Conservation (phyloP, 2,797 vertebrate species). For the Siniperca obscura region DNA sequence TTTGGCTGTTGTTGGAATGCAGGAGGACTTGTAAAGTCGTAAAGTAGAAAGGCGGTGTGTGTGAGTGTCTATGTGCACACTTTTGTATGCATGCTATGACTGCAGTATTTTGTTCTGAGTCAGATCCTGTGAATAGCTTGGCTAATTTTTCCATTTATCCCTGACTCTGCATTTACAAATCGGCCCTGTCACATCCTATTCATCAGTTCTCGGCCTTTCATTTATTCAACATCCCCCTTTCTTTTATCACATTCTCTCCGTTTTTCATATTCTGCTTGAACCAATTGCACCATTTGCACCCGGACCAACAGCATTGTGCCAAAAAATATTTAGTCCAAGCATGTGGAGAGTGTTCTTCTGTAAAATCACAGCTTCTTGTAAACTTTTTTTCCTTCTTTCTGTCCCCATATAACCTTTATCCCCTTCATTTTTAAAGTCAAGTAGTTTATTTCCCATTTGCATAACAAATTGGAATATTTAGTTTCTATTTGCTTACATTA, state of each 20-base stretch:
- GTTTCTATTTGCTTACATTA: conserved; percentile 49
- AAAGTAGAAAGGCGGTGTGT: conserved; percentile 4
- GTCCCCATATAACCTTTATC: conserved; percentile 14
- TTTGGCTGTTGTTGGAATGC: conserved; percentile 14
- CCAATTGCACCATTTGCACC: conserved; percentile 27
- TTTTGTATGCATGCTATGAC: conserved; percentile 50
- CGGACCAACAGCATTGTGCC: neutral
- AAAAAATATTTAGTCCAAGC: neutral
- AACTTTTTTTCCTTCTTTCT: neutral
- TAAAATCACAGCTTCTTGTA: conserved; percentile 1
- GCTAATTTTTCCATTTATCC: conserved; percentile 74
- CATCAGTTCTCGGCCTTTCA: conserved; percentile 64
- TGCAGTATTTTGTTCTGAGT: conserved; percentile 73
- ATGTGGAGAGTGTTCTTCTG: neutral
- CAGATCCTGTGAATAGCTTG: conserved; percentile 71
- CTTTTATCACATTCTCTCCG: conserved; percentile 34
- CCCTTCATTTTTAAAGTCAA: conserved; percentile 16
- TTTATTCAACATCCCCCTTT: conserved; percentile 59
- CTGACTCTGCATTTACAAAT: conserved; percentile 73
- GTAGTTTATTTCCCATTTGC: conserved; percentile 29
- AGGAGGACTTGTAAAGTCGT: conserved; percentile 4
- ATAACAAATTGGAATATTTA: conserved; percentile 43
- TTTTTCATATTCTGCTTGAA: conserved; percentile 38
- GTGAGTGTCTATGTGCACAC: neutral
- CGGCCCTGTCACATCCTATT: conserved; percentile 72